Base-by-base conservation (phyloP, 2,888 invertebrate species). In the Malacosoma neustria region DNA sequence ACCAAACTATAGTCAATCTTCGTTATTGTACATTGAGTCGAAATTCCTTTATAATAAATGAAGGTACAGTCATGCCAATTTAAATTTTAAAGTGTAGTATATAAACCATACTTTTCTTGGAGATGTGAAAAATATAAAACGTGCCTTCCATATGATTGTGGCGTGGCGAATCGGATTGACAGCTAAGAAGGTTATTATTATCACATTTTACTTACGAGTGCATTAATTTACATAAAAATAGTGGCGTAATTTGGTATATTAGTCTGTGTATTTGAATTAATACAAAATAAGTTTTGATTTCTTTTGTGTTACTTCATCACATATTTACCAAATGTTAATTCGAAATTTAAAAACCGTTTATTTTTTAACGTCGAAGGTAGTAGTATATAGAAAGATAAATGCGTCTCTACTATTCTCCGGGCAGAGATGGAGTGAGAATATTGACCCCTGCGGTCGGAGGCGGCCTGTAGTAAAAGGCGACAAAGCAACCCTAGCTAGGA, bases 171-270 rank as follows among this genome's bases (percentile, higher is more conserved):
- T 84, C 67, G 66, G 72, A 77, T 79, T 81, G 84, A 82, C 80
- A 74, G 62, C 57, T 72, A 74, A 77, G 75, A 77, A 74, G 73
- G 74, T 79, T 82, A 81, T 82, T 84, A 82, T 82, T 81, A 80
- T 77, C 76, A 76, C 80, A 82, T 81, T 84, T 80, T 75, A 82
- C 73, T 75, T 71, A 72, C 55, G 58, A 47, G 43, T 49, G 46
- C 42, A 48, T 57, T 49, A 58, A 58, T 67, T 64, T 65, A 67
- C 61, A 66, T 67, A 60, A 57, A 60, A 59, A 49, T 46, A 52
- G 48, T 14, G n/a, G 4, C 7, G 13, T 13, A n/a, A 22, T 22
- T 22, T 22, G 5, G 22, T 22, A 22, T 2, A 22, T n/a, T 22
- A 22, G 22, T 22, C 9, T 22, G 22, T 22, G 7, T 22, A 22